Percentiles rank a stretch among this genome's conserved stretches.
phyloP scores from a whole-genome alignment of 2,888 invertebrate genomes.

The Zaprionus obscuricornis region DNA sequence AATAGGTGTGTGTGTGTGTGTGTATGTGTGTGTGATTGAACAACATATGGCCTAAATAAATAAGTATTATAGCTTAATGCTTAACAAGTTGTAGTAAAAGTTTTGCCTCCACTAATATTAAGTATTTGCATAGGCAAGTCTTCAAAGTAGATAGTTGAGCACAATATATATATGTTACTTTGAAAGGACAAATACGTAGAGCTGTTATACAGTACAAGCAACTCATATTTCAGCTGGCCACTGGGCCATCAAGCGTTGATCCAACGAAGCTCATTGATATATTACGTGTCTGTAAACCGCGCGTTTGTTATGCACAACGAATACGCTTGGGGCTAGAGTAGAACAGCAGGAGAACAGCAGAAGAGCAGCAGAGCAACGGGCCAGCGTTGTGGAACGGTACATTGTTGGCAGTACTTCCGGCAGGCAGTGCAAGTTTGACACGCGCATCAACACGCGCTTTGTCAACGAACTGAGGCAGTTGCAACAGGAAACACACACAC shows the following conservation, averaged over 20 bases:
- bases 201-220: too few species aligned
- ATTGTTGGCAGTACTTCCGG: slow-evolving; percentile 64
- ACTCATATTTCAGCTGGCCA: slow-evolving; percentile 58
- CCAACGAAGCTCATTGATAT: slow-evolving; percentile 66
- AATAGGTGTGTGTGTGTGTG: background rate
- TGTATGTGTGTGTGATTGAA: slow-evolving; percentile 1
- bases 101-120: slow-evolving; percentile 19
- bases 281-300: slow-evolving; percentile 65
- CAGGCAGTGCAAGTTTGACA: slow-evolving; percentile 76
- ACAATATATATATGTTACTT: too few species aligned
- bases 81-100: slow-evolving; percentile 37
- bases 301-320: slow-evolving; percentile 33
- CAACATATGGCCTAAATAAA: slow-evolving; percentile 55
- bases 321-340: background rate
- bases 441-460: slow-evolving; percentile 79
- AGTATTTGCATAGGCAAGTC: slow-evolving; percentile 61
- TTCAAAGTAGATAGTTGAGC: background rate
- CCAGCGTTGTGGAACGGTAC: slow-evolving; percentile 21
- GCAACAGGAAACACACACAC: slow-evolving; percentile 63
- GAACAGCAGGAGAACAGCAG: slow-evolving; percentile 1
- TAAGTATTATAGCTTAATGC: slow-evolving; percentile 63
- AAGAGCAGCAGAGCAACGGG: background rate
- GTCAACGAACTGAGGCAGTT: slow-evolving; percentile 56
- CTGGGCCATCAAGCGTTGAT: slow-evolving; percentile 14
- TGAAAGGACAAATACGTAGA: slow-evolving; percentile 15